These are phyloP conservation scores for Isichthys henryi DNA, from an alignment of 2,113 vertebrate genomes.

Conservation along the genomic window DNA sequence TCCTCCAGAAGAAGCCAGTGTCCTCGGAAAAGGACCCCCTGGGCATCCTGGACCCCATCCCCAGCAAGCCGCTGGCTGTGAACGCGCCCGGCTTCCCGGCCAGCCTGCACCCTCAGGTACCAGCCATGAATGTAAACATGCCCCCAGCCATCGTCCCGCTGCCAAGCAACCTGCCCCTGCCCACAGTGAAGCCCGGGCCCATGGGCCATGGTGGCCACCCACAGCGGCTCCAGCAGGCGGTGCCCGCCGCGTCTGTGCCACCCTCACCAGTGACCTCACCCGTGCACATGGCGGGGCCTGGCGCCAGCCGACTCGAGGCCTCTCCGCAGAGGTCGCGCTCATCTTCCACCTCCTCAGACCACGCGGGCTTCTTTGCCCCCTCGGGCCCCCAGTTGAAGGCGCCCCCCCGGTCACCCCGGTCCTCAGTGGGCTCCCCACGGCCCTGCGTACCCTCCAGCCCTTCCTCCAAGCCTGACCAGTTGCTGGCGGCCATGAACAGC, in stretches of 20 bases:
- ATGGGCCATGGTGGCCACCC: constrained; percentile 78
- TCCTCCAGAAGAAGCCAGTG: constrained; percentile 90
- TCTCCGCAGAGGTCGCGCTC: constrained; percentile 96
- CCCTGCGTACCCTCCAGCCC: constrained; percentile 75
- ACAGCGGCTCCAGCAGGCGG: constrained; percentile 76
- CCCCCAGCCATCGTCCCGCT: constrained; percentile 78
- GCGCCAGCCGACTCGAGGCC: constrained; percentile 74
- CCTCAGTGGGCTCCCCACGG: constrained; percentile 69
- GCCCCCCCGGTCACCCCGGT: constrained; percentile 73
- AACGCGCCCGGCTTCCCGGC: constrained; percentile 69
- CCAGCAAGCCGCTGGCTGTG: constrained; percentile 77
- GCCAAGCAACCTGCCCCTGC: constrained; percentile 86
- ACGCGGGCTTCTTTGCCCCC: constrained; percentile 88
- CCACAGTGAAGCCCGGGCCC: constrained; percentile 89
- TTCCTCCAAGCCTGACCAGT: constrained; percentile 70
- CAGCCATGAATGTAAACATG: constrained; percentile 84
- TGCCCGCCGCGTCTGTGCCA: constrained; percentile 75
- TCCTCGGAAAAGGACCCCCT: constrained; percentile 93
- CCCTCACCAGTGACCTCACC: constrained; percentile 93
- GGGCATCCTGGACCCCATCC: constrained; percentile 95
- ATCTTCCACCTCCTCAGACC: constrained; percentile 94
- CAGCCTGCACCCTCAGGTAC: constrained; percentile 78
- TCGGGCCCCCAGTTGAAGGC: constrained; percentile 83
- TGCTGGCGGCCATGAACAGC: constrained; percentile 74
- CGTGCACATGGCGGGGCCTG: constrained; percentile 76